Percentiles rank a stretch among this genome's conserved stretches.
Evolutionary conservation across 2,888 invertebrate species (phyloP).

Genomic region (Agriotes lineatus): DNA sequence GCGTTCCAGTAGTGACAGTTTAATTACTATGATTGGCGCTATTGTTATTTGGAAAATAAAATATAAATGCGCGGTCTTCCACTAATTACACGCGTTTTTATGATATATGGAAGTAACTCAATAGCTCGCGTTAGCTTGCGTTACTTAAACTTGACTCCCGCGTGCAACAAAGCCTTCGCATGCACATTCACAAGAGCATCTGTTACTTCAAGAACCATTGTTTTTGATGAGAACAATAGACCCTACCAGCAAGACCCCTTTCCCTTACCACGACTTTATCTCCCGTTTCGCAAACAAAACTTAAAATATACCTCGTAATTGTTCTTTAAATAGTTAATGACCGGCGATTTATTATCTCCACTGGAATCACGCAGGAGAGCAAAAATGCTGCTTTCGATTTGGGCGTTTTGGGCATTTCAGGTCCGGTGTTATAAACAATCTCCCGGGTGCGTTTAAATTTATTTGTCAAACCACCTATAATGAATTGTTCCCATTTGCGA

Average conservation of each 20-base stretch:
- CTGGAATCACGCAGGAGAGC: background rate
- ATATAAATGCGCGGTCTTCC: too few relatives aligned
- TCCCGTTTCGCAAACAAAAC: background rate
- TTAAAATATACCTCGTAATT: background rate
- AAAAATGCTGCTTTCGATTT: background rate
- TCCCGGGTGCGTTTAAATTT: background rate
- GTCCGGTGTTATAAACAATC: background rate
- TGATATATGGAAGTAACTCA: too few relatives aligned
- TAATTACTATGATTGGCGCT: too few relatives aligned
- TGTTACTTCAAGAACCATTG: slow-evolving; percentile 44
- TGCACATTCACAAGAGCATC: slow-evolving; percentile 34
- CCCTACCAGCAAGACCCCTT: background rate
- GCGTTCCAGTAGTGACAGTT: too few relatives aligned
- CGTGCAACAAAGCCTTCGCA: slow-evolving; percentile 16
- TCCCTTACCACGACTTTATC: background rate
- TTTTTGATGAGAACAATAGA: slow-evolving; percentile 28
- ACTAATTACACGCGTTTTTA: too few relatives aligned
- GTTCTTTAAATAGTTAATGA: slow-evolving; percentile 1
- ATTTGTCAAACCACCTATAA: background rate
- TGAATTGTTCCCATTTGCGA: slow-evolving; percentile 41
- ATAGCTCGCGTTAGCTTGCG: too few relatives aligned
- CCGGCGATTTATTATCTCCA: background rate
- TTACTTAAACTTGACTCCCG: slow-evolving; percentile 2
- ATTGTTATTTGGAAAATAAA: too few relatives aligned
- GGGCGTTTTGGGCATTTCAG: background rate